Conservation (phyloP, 2,113 vertebrate species). For the Monarcha castaneiventris region DNA sequence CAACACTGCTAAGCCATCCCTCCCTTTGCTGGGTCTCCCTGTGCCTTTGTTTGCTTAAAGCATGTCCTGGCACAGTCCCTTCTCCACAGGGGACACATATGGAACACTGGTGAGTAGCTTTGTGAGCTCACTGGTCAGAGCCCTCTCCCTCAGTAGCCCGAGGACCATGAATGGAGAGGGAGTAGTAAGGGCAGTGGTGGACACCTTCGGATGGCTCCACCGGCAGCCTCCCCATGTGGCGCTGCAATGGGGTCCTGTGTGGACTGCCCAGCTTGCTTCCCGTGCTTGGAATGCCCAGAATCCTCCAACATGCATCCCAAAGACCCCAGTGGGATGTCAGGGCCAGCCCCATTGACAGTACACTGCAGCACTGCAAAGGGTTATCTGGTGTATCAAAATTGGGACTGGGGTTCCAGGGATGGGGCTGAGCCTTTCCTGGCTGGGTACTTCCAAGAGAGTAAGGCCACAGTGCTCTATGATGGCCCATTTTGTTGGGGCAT, state of each 20-base stretch:
- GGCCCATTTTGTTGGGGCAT: fast-evolving
- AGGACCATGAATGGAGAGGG: neutral
- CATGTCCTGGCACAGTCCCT: neutral
- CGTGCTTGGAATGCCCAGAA: fast-evolving
- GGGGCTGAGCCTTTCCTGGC: neutral
- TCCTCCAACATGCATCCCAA: neutral
- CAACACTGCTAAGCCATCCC: neutral
- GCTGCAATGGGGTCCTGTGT: fast-evolving
- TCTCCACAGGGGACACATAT: fast-evolving
- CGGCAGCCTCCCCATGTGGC: fast-evolving
- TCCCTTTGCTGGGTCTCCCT: neutral
- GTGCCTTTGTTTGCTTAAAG: neutral
- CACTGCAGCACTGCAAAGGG: fast-evolving
- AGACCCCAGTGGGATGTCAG: neutral
- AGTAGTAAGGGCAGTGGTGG: neutral
- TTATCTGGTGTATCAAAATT: neutral
- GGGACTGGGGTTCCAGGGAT: neutral
- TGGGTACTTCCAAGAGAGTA: neutral
- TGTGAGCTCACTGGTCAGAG: neutral
- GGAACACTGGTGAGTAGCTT: neutral
- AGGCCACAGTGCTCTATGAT: neutral
- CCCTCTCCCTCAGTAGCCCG: neutral
- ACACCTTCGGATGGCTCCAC: neutral
- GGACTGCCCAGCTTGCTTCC: fast-evolving
- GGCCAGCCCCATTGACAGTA: neutral